Evolutionary conservation across 1,140 invertebrate genomes (phyloP).

Genomic region (Condylostylus longicornis): DNA sequence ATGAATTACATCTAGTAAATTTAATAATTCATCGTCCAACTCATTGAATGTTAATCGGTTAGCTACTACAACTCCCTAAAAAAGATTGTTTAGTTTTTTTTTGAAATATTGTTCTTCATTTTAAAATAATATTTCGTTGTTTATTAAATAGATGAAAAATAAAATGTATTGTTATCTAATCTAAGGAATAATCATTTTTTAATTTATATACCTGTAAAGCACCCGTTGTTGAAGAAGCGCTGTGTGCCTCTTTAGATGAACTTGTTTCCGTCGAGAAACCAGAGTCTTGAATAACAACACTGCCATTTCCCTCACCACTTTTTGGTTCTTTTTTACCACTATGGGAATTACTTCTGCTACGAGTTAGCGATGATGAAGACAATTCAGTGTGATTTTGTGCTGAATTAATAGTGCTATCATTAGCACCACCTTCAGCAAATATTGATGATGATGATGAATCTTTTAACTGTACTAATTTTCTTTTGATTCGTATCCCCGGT

Average conservation of each 20-base stretch:
- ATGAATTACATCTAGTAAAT: constrained; percentile 70
- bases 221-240: constrained; percentile 33
- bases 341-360: constrained; percentile 48
- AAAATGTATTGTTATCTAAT: constrained; percentile 1
- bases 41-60: constrained; percentile 32
- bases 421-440: constrained; percentile 3
- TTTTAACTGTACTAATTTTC: constrained; percentile 43
- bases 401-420: constrained; percentile 2
- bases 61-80: constrained; percentile 23
- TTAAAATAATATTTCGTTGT: constrained; percentile 1
- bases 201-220: constrained; percentile 26
- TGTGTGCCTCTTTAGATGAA: constrained; percentile 57
- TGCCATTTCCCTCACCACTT: constrained; percentile 37
- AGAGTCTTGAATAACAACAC: constrained; percentile 61
- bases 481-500: constrained; percentile 57
- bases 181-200: no score
- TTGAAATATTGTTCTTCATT: constrained; percentile 2
- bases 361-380: constrained; percentile 38
- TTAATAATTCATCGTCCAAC: constrained; percentile 68
- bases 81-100: constrained; percentile 15
- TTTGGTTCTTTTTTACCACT: constrained; percentile 39
- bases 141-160: no score
- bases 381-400: constrained; percentile 16
- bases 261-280: constrained; percentile 72
- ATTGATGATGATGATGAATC: constrained; percentile 26